These are phyloP conservation scores for Agrilus cyanescens DNA, from an alignment of 2,888 invertebrate genomes.

Conservation along the genomic window DNA sequence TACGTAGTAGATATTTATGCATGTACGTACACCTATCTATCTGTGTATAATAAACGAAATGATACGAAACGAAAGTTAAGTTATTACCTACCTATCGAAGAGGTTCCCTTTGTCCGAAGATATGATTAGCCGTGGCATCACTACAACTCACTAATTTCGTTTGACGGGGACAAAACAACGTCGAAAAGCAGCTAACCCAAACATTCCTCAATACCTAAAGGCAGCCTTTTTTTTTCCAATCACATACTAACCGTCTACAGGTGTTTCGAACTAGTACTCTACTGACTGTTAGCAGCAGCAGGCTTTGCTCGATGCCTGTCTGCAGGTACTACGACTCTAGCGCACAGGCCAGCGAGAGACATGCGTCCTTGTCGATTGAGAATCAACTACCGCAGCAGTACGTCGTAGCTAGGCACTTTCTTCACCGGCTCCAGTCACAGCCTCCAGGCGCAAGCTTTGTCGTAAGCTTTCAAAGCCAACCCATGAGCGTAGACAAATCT, in stretches of 20 bases:
- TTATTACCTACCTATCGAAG: too few species aligned
- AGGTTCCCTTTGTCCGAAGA: too few species aligned
- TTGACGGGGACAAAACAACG: too few species aligned
- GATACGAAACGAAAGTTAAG: too few species aligned
- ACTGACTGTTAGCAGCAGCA: constrained; percentile 35
- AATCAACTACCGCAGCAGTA: constrained; percentile 12
- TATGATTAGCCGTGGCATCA: too few species aligned
- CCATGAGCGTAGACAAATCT: not conserved
- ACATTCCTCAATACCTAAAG: constrained; percentile 7
- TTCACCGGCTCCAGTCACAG: constrained; percentile 47
- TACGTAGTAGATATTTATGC: too few species aligned
- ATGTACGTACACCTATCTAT: too few species aligned
- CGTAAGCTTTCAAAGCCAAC: constrained; percentile 40
- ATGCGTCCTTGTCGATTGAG: constrained; percentile 12
- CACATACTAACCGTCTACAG: constrained; percentile 38
- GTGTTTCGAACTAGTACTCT: constrained; percentile 39
- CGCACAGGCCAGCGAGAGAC: constrained; percentile 13
- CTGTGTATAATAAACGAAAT: too few species aligned
- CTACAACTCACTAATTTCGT: too few species aligned
- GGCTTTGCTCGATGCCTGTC: constrained; percentile 26
- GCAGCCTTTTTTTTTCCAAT: constrained; percentile 26
- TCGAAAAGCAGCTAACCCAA: not conserved
- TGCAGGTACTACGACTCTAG: constrained; percentile 22
- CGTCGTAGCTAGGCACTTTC: constrained; percentile 18
- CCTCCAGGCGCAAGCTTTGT: constrained; percentile 55